These are phyloP conservation scores for Clarias magur DNA, from an alignment of 2,113 vertebrate genomes.

Conservation along the genomic window DNA sequence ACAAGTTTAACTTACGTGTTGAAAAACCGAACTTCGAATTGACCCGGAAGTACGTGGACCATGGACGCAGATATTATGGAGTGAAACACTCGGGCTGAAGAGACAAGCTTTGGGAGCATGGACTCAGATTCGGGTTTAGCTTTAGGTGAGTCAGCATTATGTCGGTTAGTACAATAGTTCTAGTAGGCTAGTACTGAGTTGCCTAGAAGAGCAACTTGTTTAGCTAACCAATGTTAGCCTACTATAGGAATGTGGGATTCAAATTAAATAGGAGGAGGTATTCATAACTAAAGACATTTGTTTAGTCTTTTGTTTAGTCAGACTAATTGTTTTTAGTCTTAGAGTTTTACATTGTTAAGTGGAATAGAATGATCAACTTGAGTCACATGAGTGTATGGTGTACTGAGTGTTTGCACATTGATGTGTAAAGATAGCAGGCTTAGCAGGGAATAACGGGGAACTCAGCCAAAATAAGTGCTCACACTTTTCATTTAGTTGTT, in stretches of 20 bases:
- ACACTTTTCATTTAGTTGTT: neutral
- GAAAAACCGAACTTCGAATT: slow-evolving; percentile 37
- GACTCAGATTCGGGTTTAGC: slow-evolving; percentile 16
- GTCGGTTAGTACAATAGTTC: neutral
- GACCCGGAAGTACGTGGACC: neutral
- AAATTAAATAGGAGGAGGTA: neutral
- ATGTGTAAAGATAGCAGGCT: neutral
- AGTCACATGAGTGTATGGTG: neutral
- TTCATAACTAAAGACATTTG: neutral
- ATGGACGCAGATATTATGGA: neutral
- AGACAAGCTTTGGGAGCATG: slow-evolving; percentile 8
- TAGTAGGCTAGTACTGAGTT: too few relatives aligned
- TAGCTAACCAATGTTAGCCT: neutral
- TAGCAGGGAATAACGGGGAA: neutral
- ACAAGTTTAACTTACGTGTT: neutral
- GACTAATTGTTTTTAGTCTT: too few relatives aligned
- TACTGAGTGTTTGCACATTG: neutral
- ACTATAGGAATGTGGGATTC: neutral
- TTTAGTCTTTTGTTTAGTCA: too few relatives aligned
- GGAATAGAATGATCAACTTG: neutral
- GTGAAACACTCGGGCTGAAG: neutral
- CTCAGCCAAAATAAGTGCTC: neutral
- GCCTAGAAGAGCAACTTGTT: neutral
- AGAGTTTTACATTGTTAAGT: neutral
- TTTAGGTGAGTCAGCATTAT: slow-evolving; percentile 11